Base-by-base conservation (phyloP, 2,797 vertebrate species). In the Epinephelus coioides region DNA sequence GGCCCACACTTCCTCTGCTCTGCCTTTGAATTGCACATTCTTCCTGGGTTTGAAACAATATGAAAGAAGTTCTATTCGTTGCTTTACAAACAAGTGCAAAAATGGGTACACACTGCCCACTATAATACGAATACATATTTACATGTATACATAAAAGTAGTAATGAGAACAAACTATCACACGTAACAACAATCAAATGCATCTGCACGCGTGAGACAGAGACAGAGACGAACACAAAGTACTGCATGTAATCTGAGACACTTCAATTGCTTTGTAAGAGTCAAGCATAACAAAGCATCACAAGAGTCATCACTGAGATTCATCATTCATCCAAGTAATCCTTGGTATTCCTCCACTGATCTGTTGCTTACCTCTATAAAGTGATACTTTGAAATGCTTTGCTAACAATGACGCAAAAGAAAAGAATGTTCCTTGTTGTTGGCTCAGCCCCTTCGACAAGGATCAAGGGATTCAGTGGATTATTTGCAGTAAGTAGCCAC, bases 1-100 rank as follows among this genome's bases (percentile, higher is more conserved):
- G 71, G 82, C 91, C 91, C 87, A 88, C 91, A 91, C 84, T 93
- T 93, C 92, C 93, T 94, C 84, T 76, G 81, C 83, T 83, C 77
- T 74, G 84, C 75, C 91, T 93, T 94, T 94, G 91, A 92, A 93
- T 91, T 73, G 40, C 0, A 81, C 89, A 92, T 92, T 92, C 88
- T 89, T 91, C 79, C 88, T 77, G 82, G 70, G 82, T 87, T 92
- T 91, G 79, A 90, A 91, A 93, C 91, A 89, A 92, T 91, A 89
- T 90, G 81, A 94, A 87, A 92, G 90, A 84, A 77, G 69, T 82
- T 66, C 2, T 51, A 84, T 73, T 79, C 38, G 46, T 54, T 78
- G 87, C 83, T 91, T 91, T 91, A 93, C 93, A 94, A 94, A 93
- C 92, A 92, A 89, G 84, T 83, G 83, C 80, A 92, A 90, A 84